Conservation (phyloP, 2,888 invertebrate genomes). For the Caenorhabditis sinica region DNA sequence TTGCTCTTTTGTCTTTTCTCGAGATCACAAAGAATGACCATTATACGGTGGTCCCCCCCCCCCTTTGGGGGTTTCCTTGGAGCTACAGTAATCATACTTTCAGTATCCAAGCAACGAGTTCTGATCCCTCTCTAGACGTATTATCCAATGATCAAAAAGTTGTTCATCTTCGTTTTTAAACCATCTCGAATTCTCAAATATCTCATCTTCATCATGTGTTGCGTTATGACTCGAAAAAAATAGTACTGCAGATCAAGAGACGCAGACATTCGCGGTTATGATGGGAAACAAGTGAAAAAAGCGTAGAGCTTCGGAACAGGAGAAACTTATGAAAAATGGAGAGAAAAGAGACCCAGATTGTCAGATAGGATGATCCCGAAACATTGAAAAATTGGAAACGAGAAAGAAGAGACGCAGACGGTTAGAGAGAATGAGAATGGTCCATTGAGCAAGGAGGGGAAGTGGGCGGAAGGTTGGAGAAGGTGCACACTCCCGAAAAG, state of each 20-base stretch:
- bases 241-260: slow-evolving; percentile 13
- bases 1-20: slow-evolving; percentile 38
- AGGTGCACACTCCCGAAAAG: slow-evolving; percentile 6
- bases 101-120: too few species aligned
- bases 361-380: too few species aligned
- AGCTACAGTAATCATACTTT: not conserved
- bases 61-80: too few species aligned
- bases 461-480: slow-evolving; percentile 9
- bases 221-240: slow-evolving; percentile 19
- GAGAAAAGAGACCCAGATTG: not conserved
- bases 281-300: slow-evolving; percentile 33
- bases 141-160: not conserved
- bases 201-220: slow-evolving; percentile 43
- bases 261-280: slow-evolving; percentile 48
- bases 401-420: slow-evolving; percentile 26
- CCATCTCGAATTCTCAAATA: not conserved
- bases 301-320: slow-evolving; percentile 25
- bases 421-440: slow-evolving; percentile 26
- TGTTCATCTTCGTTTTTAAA: slow-evolving; percentile 4
- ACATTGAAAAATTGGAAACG: not conserved
- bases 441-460: slow-evolving; percentile 41
- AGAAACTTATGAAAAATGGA: slow-evolving; percentile 18
- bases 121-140: not conserved
- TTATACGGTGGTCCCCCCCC: not conserved
- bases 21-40: slow-evolving; percentile 38